Conservation (phyloP, 2,113 vertebrate genomes). For the Cyprinus carpio region DNA sequence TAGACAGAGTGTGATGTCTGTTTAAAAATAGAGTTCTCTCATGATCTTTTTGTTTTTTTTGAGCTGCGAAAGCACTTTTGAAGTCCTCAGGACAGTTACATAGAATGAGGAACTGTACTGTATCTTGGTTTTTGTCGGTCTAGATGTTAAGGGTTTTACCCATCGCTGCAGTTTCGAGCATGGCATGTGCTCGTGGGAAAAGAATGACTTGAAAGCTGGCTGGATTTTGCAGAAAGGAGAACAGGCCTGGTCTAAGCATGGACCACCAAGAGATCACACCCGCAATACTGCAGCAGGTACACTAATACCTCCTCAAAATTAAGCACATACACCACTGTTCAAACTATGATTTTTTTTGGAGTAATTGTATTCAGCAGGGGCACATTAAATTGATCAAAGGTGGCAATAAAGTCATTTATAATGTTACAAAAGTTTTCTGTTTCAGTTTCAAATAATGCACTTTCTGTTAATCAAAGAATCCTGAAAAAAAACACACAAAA, state of each 20-base stretch:
- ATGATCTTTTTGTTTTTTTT: background rate
- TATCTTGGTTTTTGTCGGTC: background rate
- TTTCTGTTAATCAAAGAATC: background rate
- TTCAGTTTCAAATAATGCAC: no score
- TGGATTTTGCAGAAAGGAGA: constrained; percentile 65
- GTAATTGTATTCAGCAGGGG: background rate
- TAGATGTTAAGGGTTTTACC: constrained; percentile 62
- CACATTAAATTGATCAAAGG: background rate
- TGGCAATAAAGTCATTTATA: background rate
- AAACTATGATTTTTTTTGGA: background rate
- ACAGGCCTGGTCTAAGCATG: constrained; percentile 59
- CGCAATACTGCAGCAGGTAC: constrained; percentile 72
- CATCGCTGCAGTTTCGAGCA: constrained; percentile 74
- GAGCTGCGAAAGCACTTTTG: background rate
- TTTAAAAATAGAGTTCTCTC: background rate
- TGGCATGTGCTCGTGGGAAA: constrained; percentile 71
- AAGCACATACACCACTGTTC: background rate
- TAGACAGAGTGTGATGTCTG: no score
- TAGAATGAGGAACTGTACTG: background rate
- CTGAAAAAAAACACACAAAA: background rate
- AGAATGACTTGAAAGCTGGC: constrained; percentile 53
- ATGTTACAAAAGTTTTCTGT: background rate
- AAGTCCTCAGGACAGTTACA: background rate
- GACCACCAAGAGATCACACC: constrained; percentile 76
- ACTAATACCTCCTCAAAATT: background rate